phyloP scores from a whole-genome alignment of 2,113 vertebrate genomes.

The Paradoxurus hermaphroditus region DNA sequence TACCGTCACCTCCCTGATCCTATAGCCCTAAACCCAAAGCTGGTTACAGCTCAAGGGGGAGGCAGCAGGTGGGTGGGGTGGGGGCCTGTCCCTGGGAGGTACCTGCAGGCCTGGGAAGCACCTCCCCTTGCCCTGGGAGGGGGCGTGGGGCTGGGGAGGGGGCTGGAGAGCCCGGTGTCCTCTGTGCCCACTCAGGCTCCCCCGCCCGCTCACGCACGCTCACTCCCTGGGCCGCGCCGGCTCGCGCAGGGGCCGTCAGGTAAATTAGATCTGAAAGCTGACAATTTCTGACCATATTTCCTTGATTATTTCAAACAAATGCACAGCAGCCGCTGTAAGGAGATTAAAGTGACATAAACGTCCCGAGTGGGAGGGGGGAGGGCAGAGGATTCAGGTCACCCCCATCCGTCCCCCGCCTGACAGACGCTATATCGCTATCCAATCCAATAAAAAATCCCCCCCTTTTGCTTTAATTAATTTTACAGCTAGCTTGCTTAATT shows the following conservation, averaged over 20 bases:
- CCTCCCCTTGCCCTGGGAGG: neutral
- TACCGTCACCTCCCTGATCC: slow-evolving; percentile 88
- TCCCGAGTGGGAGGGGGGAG: slow-evolving; percentile 99
- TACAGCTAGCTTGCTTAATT: slow-evolving; percentile 99
- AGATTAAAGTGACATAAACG: slow-evolving; percentile 99
- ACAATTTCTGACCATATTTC: slow-evolving; percentile 99
- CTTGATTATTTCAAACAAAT: slow-evolving; percentile 99
- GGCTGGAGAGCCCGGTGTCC: slow-evolving; percentile 75
- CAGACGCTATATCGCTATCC: slow-evolving; percentile 99
- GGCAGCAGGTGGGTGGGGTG: slow-evolving; percentile 77
- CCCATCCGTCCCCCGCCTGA: slow-evolving; percentile 99
- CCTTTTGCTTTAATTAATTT: slow-evolving; percentile 99
- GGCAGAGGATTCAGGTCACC: slow-evolving; percentile 99
- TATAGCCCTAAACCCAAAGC: slow-evolving; percentile 87
- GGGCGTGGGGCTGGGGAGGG: slow-evolving; percentile 79
- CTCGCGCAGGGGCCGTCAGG: slow-evolving; percentile 94
- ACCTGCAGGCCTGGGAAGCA: neutral
- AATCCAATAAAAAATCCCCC: slow-evolving; percentile 99
- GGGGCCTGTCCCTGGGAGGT: neutral
- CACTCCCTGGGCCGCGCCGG: slow-evolving; percentile 73
- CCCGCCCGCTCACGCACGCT: slow-evolving; percentile 67
- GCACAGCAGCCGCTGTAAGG: slow-evolving; percentile 99
- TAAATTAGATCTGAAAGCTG: slow-evolving; percentile 99
- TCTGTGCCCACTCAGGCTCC: slow-evolving; percentile 68
- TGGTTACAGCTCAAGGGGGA: slow-evolving; percentile 82